Base-by-base conservation (phyloP, 2,797 vertebrate species). In the Phoeniculus purpureus region DNA sequence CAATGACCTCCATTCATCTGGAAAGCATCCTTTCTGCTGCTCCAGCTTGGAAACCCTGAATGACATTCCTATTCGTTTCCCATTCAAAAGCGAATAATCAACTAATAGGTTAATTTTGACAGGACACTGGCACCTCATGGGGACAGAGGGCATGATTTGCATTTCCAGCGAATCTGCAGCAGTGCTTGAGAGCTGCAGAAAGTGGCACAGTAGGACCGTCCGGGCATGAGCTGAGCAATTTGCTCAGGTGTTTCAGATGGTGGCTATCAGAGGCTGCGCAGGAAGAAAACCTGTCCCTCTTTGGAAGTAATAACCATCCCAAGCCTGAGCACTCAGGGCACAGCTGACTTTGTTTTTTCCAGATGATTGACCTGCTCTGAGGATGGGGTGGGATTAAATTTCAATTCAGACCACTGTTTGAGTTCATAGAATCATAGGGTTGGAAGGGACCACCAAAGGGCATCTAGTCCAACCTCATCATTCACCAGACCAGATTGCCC, bases 71-170 rank as follows among this genome's bases (percentile, higher is more conserved):
- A 80, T 56, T 72, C 31, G 3, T 89, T 93, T 75, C 88, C 85
- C 65, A 79, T 89, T 93, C 70, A 90, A 84, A 93, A 86, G 61
- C 4, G 32, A 93, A 92, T 92, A 92, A 95, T 80, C 83, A 95
- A 61, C 59, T 65, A 83, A 89, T 58, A 90, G 75, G 64, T 95
- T 85, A 85, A 96, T 95, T 94, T 73, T 87, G 72, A 91, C 72
- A 89, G 72, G 88, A 89, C 61, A 78, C 22, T 92, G 82, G 76
- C 55, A 95, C 73, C 29, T 95, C 92, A 76, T 54, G 79, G 78
- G 82, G 51, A 68, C 84, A 76, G 80, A 86, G 40, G 51, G 29
- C 45, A 94, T 1, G 6, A 55, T 72, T 60, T 0, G 0, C 27
- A 19, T 79, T 92, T 86, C 86, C 64, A 45, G 9, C 27, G 58